Conservation (phyloP, 2,113 vertebrate species). For the Gavialis gangeticus region DNA sequence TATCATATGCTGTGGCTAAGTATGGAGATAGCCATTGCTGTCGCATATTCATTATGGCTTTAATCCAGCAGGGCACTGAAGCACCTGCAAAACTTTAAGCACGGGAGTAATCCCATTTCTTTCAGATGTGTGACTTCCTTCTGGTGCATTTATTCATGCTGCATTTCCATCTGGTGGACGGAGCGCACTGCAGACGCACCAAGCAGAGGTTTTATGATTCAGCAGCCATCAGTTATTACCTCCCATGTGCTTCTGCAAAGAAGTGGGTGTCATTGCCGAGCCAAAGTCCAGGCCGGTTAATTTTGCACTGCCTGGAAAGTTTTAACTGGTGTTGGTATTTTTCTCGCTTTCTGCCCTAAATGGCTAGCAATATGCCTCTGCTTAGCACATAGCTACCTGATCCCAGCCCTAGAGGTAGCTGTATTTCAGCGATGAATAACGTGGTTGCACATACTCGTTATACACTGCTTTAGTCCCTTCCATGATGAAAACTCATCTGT, state of each 20-base stretch:
- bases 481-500: background rate
- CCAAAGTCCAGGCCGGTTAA: background rate
- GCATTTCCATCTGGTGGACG: background rate
- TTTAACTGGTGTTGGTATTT: background rate
- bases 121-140: background rate
- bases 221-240: background rate
- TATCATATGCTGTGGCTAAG: slow-evolving; percentile 14
- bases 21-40: slow-evolving; percentile 1
- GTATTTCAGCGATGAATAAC: background rate
- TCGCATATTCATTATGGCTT: slow-evolving; percentile 11
- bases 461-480: background rate
- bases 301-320: background rate
- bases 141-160: background rate
- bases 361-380: background rate
- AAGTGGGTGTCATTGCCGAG: background rate
- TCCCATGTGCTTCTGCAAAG: background rate
- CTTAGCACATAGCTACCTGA: background rate
- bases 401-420: background rate
- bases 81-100: slow-evolving; percentile 18
- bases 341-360: background rate
- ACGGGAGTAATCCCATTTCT: background rate
- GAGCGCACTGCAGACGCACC: background rate
- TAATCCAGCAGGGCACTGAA: slow-evolving; percentile 14
- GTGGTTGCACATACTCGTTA: background rate
- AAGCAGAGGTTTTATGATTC: background rate